Conservation (phyloP, 2,113 vertebrate genomes). For the Apteryx mantelli region DNA sequence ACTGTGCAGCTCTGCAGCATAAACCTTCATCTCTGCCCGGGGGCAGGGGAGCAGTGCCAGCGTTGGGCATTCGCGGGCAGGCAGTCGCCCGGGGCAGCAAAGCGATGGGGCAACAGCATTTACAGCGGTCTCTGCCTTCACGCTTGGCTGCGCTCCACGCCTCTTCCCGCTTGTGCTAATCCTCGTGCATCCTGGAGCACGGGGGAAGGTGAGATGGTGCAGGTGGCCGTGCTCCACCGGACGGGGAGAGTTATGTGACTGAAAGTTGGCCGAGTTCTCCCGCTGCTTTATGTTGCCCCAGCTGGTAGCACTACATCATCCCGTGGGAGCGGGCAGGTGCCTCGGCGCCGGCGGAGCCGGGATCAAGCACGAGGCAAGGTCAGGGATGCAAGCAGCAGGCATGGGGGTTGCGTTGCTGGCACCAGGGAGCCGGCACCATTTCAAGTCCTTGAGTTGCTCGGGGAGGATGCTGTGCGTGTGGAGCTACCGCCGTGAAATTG, state of each 20-base stretch:
- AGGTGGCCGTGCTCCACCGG: neutral
- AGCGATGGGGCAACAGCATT: neutral
- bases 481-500: neutral
- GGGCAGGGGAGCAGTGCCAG: neutral
- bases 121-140: neutral
- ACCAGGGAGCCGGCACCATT: rapidly evolving
- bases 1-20: neutral
- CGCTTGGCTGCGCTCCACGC: neutral
- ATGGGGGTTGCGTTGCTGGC: neutral
- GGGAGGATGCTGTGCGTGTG: neutral
- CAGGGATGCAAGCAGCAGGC: neutral
- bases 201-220: neutral
- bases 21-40: neutral
- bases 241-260: slow-evolving; percentile 4
- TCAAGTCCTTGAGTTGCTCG: rapidly evolving
- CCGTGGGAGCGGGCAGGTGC: neutral
- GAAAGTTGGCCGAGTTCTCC: neutral
- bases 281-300: neutral
- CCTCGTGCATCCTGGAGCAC: neutral
- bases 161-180: neutral
- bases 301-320: slow-evolving; percentile 47
- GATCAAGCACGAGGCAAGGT: slow-evolving; percentile 24
- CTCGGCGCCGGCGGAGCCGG: neutral
- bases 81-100: neutral
- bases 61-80: neutral